Evolutionary conservation across 92 coral and sea anemone genomes (phyloP), one percentile per base, ranked within the genome.

Genomic region (Muricea muricata): DNA sequence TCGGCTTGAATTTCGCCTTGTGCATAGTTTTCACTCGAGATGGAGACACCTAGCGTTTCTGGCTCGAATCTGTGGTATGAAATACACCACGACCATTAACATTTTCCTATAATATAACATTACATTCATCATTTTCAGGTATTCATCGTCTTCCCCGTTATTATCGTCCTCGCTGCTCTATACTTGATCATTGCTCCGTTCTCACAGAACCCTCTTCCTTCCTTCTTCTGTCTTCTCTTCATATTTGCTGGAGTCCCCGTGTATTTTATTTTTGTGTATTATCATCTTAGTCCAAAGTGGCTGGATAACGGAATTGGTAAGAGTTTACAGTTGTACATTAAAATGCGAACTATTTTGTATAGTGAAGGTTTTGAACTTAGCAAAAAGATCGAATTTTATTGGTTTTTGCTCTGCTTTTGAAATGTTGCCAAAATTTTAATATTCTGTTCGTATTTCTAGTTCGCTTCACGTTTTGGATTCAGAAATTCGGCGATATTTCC

Each of bases 151-250:
- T 91, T 94, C 39, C 99, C 99, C 3, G 87, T 94, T 42, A 78
- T 69, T 41, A 91, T 97, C 92, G 31, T 83, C 40, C 35, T 94
- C 41, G 94, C 99, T 18, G 96, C 99, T 17, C 32, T 86, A 26
- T 97, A 94, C 78, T 92, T 97, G 65, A 88, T 93, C 46, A 75
- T 97, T 9, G 97, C 99, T 21, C 99, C 99, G 41, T 89, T 97
- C 82, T 73, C 86, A 46, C 90, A 85, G n/a, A 94, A 93, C 65
- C 95, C 98, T 2, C 25, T 60, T 34, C 97, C 96, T 9, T 93
- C 98, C 13, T 86, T 95, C 37, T 90, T 91, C 76, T 97, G 97
- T 4, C 82, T 95, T 15, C 91, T 78, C 28, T 85, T 95, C 55
- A 89, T 95, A 40, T 40, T 85, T 83, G 94, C 96, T 86, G 98